Evolutionary conservation across 2,113 vertebrate genomes (phyloP), one percentile per base, ranked within the genome.

Genomic region (Myrmophylax atrothorax): DNA sequence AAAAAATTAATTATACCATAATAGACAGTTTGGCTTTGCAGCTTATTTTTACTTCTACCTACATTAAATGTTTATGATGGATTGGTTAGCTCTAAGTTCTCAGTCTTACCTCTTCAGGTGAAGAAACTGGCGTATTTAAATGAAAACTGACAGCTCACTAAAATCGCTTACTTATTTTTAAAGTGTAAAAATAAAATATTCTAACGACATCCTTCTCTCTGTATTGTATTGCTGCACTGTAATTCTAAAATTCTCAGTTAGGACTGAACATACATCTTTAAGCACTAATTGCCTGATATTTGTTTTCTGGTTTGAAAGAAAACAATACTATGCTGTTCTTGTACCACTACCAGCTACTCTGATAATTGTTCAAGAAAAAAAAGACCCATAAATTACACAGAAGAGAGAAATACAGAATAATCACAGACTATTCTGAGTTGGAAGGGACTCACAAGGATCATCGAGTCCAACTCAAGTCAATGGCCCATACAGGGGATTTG

Each of bases 21-120:
- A 63, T 1, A 85, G 14, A 72, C 14, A 75, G 38, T 35, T 86
- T 40, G 3, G 3, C 52, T 78, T 67, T 0, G 0, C 23, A 89
- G 55, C 11, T 67, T 62, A n/a, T 31, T 90, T 90, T 85, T 52
- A 84, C 35, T 81, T 78, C 47, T 67, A 64, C 19, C 47, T 68
- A 40, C 0, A 1, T 55, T 42, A 72, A 84, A 38, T 70, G 70
- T 59, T 92, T 77, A 46, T 26, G 16, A 31, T 25, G 55, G 18
- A 47, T 5, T 44, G 12, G 16, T 29, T 77, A 50, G 13, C 22
- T 67, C 42, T 75, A 62, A 75, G 72, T 77, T 59, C 18, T 63
- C 46, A 72, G 22, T 14, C 20, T 63, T 75, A 62, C 3, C 50
- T 83, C 81, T 84, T 59, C 69, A 75, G 26, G 25, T 59, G 50